phyloP scores from a whole-genome alignment of 2,888 invertebrate species.

The Brachyptera putata region DNA sequence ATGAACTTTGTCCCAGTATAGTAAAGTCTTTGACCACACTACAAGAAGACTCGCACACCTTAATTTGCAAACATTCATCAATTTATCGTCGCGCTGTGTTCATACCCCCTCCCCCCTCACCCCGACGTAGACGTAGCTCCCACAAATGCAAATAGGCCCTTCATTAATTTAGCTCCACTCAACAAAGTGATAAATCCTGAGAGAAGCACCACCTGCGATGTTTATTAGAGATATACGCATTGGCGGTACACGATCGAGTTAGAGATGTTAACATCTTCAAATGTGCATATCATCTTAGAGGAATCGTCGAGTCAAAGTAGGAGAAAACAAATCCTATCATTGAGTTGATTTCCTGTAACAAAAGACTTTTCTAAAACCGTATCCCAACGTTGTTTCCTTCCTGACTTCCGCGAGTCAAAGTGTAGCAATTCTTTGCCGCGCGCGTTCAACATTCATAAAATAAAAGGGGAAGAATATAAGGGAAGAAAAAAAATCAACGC shows the following conservation, averaged over 20 bases:
- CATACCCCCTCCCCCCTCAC: background rate
- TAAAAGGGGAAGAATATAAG: background rate
- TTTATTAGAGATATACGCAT: constrained; percentile 19
- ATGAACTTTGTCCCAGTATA: constrained; percentile 9
- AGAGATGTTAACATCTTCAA: background rate
- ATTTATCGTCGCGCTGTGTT: constrained; percentile 22
- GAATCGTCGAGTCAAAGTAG: background rate
- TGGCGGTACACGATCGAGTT: background rate
- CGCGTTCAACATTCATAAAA: too few relatives aligned
- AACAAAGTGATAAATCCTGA: constrained; percentile 30
- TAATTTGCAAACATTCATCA: constrained; percentile 34
- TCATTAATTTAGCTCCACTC: constrained; percentile 30
- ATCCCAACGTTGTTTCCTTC: background rate
- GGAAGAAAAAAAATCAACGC: background rate
- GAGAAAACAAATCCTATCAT: constrained; percentile 6
- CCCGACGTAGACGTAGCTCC: background rate
- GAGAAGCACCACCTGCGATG: constrained; percentile 25
- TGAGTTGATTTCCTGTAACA: constrained; percentile 13
- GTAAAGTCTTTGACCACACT: constrained; percentile 22
- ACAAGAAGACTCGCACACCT: constrained; percentile 13
- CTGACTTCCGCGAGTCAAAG: background rate
- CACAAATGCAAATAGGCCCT: constrained; percentile 28
- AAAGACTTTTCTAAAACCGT: background rate
- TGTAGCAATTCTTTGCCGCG: too few relatives aligned
- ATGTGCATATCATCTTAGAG: constrained; percentile 14